Percentiles rank a stretch among this genome's conserved stretches.
These are phyloP conservation scores for Sycophila sp. DNA, from an alignment of 1,140 invertebrate species.

Conservation along the genomic window DNA sequence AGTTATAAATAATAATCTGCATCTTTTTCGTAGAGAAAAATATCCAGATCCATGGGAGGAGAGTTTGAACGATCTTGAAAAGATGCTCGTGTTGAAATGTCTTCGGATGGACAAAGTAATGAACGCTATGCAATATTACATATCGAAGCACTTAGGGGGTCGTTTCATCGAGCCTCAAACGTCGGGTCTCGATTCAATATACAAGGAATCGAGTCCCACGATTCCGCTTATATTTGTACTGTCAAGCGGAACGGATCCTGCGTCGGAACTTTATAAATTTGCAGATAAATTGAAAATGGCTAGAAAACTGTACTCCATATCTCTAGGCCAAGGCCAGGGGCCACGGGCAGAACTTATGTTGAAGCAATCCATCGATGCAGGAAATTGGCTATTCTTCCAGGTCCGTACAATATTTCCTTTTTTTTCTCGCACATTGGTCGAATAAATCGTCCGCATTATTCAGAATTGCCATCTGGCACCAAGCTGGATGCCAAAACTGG, in stretches of 20 bases:
- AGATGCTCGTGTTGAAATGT: conserved; percentile 77
- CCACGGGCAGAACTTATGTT: conserved; percentile 74
- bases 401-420: conserved; percentile 43
- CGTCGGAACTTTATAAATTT: conserved; percentile 71
- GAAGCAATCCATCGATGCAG: conserved; percentile 68
- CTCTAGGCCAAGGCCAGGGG: conserved; percentile 79
- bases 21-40: background rate
- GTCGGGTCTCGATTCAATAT: conserved; percentile 72
- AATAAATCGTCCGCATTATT: background rate
- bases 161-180: conserved; percentile 76
- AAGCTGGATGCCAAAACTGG: conserved; percentile 76
- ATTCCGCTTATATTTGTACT: conserved; percentile 77
- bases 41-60: conserved; percentile 57
- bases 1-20: background rate
- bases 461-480: conserved; percentile 81
- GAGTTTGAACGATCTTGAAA: conserved; percentile 73
- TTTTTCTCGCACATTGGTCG: background rate
- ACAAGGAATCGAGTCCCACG: conserved; percentile 71
- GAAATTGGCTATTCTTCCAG: conserved; percentile 75
- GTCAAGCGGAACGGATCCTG: conserved; percentile 78
- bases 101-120: conserved; percentile 79
- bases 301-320: conserved; percentile 73
- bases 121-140: conserved; percentile 75
- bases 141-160: conserved; percentile 70
- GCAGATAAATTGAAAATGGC: conserved; percentile 72